Conservation (phyloP, 2,113 vertebrate species). For the Rutilus rutilus region DNA sequence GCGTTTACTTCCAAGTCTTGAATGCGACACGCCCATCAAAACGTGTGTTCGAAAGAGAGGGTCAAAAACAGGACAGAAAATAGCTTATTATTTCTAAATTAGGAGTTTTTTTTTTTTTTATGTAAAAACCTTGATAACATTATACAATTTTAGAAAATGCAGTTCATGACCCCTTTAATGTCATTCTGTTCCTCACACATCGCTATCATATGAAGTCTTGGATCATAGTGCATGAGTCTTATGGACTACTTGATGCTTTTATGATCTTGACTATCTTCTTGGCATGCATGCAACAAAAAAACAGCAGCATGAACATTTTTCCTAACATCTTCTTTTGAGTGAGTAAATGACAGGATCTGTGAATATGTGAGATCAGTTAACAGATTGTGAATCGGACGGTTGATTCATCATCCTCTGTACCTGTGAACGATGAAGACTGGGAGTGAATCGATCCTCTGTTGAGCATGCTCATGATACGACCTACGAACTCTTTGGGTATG, state of each 20-base stretch:
- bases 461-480: constrained; percentile 98
- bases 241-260: not conserved
- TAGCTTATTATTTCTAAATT: too few species aligned
- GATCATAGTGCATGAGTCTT: not conserved
- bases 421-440: constrained; percentile 98
- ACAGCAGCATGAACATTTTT: too few species aligned
- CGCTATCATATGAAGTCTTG: not conserved
- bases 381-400: not conserved
- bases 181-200: not conserved
- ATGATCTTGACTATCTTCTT: too few species aligned
- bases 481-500: constrained; percentile 99
- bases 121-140: too few species aligned
- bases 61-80: too few species aligned
- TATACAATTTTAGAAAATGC: too few species aligned
- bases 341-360: not conserved
- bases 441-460: constrained; percentile 99
- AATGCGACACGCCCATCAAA: too few species aligned
- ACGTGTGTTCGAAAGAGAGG: too few species aligned
- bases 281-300: too few species aligned
- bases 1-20: too few species aligned
- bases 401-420: constrained; percentile 66
- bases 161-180: not conserved
- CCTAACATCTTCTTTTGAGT: not conserved
- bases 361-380: too few species aligned
- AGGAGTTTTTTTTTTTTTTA: too few species aligned